These are phyloP conservation scores for Euphysa ruthae DNA, from an alignment of 30 jellyfish, hydroid and myxozoan genomes.

Conservation along the genomic window DNA sequence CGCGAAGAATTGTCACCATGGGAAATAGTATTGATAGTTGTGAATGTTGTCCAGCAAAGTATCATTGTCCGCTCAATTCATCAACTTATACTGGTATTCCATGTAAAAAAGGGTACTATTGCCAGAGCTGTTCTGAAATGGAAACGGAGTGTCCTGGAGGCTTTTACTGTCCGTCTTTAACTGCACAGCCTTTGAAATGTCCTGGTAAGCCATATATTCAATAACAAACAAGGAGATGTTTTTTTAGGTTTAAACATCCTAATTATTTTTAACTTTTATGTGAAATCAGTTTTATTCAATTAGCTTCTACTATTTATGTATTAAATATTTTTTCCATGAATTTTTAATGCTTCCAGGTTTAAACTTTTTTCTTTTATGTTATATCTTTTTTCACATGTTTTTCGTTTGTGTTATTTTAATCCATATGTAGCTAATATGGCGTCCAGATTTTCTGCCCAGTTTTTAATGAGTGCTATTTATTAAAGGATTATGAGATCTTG, in stretches of 20 bases:
- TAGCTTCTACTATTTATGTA: not conserved
- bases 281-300: not conserved
- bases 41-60: conserved; percentile 69
- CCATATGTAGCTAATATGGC: too few relatives aligned
- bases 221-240: too few relatives aligned
- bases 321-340: not conserved
- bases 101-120: conserved; percentile 58
- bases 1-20: conserved; percentile 64
- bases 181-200: conserved; percentile 51
- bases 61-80: conserved; percentile 82
- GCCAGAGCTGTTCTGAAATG: conserved; percentile 61
- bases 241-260: too few relatives aligned
- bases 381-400: too few relatives aligned
- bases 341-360: too few relatives aligned
- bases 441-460: too few relatives aligned
- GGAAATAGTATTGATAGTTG: conserved; percentile 64
- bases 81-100: conserved; percentile 79
- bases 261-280: too few relatives aligned
- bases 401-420: too few relatives aligned
- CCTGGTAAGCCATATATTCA: too few relatives aligned
- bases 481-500: too few relatives aligned
- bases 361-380: too few relatives aligned
- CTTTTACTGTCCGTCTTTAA: conserved; percentile 78
- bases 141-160: conserved; percentile 90
- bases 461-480: too few relatives aligned